These are phyloP conservation scores for Mya arenaria DNA, from an alignment of 1,140 invertebrate species.

Conservation along the genomic window DNA sequence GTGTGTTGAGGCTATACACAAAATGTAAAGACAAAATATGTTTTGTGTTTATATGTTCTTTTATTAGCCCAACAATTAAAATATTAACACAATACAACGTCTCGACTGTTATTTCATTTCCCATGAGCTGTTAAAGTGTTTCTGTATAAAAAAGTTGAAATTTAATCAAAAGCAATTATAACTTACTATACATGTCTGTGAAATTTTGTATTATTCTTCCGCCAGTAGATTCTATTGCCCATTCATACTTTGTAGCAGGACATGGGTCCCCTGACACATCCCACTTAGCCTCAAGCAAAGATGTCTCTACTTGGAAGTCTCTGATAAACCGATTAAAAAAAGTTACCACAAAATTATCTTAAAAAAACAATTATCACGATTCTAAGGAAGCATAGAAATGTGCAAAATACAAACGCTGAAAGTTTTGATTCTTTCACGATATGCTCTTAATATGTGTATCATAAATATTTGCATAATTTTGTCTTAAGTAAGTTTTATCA, in stretches of 20 bases:
- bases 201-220: conserved; percentile 56
- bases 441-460: background rate
- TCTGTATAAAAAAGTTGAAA: background rate
- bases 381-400: background rate
- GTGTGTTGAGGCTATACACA: conserved; percentile 24
- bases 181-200: conserved; percentile 57
- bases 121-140: background rate
- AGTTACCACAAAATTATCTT: background rate
- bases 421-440: background rate
- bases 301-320: conserved; percentile 58
- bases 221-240: conserved; percentile 64
- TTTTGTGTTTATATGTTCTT: background rate
- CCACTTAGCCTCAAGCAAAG: conserved; percentile 60
- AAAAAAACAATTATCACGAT: background rate
- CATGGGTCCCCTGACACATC: conserved; percentile 69
- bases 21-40: background rate
- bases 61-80: too few relatives aligned
- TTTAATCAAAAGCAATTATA: background rate
- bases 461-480: background rate
- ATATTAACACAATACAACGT: too few relatives aligned
- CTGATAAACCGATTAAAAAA: conserved; percentile 11
- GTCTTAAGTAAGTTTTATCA: background rate
- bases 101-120: too few relatives aligned
- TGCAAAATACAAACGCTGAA: background rate
- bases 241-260: conserved; percentile 63